Evolutionary conservation across 1,140 invertebrate genomes (phyloP).

Genomic region (Bombus vancouverensis): DNA sequence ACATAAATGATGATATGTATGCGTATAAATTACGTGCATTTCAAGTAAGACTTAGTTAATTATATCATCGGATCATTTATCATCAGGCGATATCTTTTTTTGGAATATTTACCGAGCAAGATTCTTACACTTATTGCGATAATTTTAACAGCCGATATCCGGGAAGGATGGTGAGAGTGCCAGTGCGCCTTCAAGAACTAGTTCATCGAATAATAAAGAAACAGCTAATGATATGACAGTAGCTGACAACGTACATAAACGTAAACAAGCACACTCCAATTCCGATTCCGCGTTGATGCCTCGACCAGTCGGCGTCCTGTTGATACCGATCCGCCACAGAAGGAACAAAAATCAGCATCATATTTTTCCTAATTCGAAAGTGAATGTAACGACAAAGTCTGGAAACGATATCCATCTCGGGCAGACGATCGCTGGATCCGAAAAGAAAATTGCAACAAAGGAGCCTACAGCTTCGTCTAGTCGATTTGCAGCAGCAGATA

Average conservation of each 20-base stretch:
- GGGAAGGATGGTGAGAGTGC: neutral
- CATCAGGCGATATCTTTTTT: neutral
- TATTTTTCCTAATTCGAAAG: slow-evolving; percentile 41
- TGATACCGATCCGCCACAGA: neutral
- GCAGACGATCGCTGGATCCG: slow-evolving; percentile 33
- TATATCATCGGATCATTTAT: no score
- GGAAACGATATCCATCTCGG: no score
- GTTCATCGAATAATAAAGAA: neutral
- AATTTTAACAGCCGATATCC: neutral
- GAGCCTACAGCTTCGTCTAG: neutral
- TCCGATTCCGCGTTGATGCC: neutral
- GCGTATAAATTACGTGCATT: slow-evolving; percentile 51
- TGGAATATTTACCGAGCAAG: neutral
- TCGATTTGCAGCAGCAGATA: neutral
- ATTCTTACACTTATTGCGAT: neutral
- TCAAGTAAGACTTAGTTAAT: slow-evolving; percentile 24
- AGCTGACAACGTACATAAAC: neutral
- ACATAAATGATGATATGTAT: slow-evolving; percentile 23
- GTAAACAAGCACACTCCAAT: neutral
- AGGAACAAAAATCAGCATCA: slow-evolving; percentile 47
- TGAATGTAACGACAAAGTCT: slow-evolving; percentile 62
- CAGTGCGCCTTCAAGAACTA: neutral
- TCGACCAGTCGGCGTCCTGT: no score
- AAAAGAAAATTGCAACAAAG: neutral
- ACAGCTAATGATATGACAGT: neutral